These are phyloP conservation scores for Onychostruthus taczanowskii DNA, from an alignment of 2,113 vertebrate species.

Conservation along the genomic window DNA sequence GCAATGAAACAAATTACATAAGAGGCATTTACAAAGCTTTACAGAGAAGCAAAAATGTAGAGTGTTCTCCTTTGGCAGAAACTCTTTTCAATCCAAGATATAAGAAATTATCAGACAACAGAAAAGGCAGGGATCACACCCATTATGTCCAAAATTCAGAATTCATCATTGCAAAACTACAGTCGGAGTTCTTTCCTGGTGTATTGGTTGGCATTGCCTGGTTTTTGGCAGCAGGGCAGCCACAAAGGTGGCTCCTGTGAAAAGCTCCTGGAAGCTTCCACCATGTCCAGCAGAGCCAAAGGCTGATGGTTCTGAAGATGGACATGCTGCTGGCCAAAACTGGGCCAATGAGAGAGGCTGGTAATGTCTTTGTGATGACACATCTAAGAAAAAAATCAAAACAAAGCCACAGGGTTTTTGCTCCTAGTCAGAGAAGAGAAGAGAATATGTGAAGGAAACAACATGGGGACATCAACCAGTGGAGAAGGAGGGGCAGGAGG, in stretches of 20 bases:
- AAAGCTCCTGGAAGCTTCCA: background rate
- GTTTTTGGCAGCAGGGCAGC: background rate
- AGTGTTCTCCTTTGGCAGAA: background rate
- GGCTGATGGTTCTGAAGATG: background rate
- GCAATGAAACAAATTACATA: background rate
- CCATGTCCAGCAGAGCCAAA: background rate
- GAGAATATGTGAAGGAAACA: background rate
- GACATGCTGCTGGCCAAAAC: background rate
- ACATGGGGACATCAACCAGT: background rate
- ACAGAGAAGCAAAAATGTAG: background rate
- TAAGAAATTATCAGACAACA: background rate
- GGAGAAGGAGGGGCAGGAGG: background rate
- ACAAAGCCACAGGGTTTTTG: background rate
- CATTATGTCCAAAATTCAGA: background rate
- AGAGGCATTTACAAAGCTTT: background rate
- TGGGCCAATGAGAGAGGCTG: background rate
- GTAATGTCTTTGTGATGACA: accelerated
- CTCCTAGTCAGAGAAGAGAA: no score
- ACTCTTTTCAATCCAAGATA: background rate
- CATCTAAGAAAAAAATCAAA: background rate
- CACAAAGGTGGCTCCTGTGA: background rate
- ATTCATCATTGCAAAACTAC: background rate
- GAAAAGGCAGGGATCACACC: background rate
- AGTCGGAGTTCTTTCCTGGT: background rate
- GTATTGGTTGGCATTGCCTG: background rate